phyloP scores from a whole-genome alignment of 2,113 vertebrate species.

The Erinaceus europaeus region DNA sequence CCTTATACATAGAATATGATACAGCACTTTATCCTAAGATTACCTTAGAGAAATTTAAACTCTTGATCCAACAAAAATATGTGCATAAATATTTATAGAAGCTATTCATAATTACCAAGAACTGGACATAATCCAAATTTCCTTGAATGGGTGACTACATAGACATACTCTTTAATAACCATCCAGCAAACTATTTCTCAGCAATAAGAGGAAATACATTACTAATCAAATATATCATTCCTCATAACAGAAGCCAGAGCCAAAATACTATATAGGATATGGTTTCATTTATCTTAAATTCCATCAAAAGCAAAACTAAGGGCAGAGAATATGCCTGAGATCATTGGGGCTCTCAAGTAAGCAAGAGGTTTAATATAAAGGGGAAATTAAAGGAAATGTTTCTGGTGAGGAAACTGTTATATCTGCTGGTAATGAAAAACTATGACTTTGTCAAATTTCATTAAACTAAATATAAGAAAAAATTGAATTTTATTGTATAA shows the following conservation, averaged over 20 bases:
- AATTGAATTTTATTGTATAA: not conserved
- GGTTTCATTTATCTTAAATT: not conserved
- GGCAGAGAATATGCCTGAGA: not conserved
- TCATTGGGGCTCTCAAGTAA: not conserved
- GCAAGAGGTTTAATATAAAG: too few relatives aligned
- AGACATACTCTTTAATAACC: not conserved
- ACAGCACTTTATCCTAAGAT: not conserved
- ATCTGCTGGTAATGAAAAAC: not conserved
- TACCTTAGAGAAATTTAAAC: conserved; percentile 10
- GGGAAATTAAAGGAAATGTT: not conserved
- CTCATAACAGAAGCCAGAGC: not conserved
- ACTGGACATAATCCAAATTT: conserved; percentile 1
- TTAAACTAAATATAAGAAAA: not conserved
- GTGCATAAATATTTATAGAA: conserved; percentile 8
- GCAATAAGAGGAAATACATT: conserved; percentile 5
- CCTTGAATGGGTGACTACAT: not conserved
- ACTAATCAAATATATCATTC: not conserved
- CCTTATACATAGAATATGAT: not conserved
- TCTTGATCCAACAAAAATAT: not conserved
- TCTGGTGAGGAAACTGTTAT: not conserved
- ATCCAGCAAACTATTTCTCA: not conserved
- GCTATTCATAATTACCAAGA: not conserved
- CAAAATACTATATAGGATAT: not conserved
- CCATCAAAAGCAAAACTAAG: not conserved
- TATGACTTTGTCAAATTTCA: not conserved